These are phyloP conservation scores for Tenthredo mesomela DNA, from an alignment of 2,888 invertebrate species.

Conservation along the genomic window DNA sequence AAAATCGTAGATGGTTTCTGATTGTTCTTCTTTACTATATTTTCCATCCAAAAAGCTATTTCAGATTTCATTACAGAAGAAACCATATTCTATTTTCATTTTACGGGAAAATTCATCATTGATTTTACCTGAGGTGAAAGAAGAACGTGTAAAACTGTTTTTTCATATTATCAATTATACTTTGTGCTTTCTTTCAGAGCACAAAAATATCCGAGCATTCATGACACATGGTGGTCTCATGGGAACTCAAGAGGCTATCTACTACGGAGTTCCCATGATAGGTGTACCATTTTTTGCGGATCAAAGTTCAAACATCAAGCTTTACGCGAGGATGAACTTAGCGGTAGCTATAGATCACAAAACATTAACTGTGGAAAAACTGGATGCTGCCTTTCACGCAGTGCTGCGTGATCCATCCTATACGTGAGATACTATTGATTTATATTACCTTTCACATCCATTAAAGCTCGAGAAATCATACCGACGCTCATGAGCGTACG, in stretches of 20 bases:
- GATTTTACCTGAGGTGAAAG: too few relatives aligned
- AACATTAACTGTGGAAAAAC: not conserved
- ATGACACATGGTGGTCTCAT: not conserved
- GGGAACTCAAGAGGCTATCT: not conserved
- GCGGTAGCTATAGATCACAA: not conserved
- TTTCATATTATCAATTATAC: not conserved
- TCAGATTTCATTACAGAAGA: too few relatives aligned
- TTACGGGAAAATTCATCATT: too few relatives aligned
- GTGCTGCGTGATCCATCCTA: not conserved
- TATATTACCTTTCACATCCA: not conserved
- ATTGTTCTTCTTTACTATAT: too few relatives aligned
- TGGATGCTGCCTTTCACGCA: not conserved
- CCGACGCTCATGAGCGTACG: not conserved
- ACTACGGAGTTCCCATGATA: not conserved
- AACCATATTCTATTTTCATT: too few relatives aligned
- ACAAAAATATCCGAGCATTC: constrained; percentile 11
- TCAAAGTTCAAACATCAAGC: not conserved
- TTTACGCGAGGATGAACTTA: not conserved
- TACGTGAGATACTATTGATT: not conserved
- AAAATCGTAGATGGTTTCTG: too few relatives aligned
- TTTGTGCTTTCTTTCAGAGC: not conserved
- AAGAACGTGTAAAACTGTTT: not conserved
- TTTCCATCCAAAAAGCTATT: too few relatives aligned
- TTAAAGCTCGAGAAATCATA: not conserved
- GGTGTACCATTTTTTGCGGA: not conserved